Percentiles rank a stretch among this genome's conserved stretches.
phyloP scores from a whole-genome alignment of 2,888 invertebrate species.

The Eupithecia dodoneata region DNA sequence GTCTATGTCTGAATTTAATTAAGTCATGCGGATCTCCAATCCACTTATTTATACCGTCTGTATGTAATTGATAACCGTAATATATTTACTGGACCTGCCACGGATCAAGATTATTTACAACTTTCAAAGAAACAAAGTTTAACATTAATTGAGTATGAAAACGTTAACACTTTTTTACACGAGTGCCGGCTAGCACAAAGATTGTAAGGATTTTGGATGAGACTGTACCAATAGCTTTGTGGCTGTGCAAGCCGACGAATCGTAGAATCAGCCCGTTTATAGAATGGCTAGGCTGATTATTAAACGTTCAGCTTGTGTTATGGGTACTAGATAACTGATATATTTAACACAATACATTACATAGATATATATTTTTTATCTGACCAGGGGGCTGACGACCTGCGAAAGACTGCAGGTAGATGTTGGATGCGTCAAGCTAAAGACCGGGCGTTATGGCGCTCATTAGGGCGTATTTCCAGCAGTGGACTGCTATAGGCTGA shows the following conservation, averaged over 20 bases:
- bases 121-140: conserved; percentile 43
- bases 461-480: too few relatives aligned
- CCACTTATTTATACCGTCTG: conserved; percentile 49
- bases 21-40: conserved; percentile 25
- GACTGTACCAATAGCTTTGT: not conserved
- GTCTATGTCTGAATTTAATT: not conserved
- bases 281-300: too few relatives aligned
- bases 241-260: not conserved
- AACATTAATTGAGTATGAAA: conserved; percentile 18
- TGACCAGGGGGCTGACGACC: too few relatives aligned
- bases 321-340: too few relatives aligned
- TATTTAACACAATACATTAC: too few relatives aligned
- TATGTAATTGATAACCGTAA: conserved; percentile 61
- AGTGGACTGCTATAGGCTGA: too few relatives aligned
- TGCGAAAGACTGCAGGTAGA: too few relatives aligned
- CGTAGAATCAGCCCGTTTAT: too few relatives aligned
- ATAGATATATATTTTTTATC: too few relatives aligned
- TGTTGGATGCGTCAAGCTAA: too few relatives aligned
- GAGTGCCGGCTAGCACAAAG: conserved; percentile 17
- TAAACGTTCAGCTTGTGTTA: too few relatives aligned
- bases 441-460: too few relatives aligned
- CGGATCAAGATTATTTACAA: conserved; percentile 52
- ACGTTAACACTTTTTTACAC: conserved; percentile 33
- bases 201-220: conserved; percentile 1
- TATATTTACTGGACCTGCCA: conserved; percentile 54